Evolutionary conservation across 2,888 invertebrate genomes (phyloP), one percentile per base, ranked within the genome.

Genomic region (Limnephilus auricula): DNA sequence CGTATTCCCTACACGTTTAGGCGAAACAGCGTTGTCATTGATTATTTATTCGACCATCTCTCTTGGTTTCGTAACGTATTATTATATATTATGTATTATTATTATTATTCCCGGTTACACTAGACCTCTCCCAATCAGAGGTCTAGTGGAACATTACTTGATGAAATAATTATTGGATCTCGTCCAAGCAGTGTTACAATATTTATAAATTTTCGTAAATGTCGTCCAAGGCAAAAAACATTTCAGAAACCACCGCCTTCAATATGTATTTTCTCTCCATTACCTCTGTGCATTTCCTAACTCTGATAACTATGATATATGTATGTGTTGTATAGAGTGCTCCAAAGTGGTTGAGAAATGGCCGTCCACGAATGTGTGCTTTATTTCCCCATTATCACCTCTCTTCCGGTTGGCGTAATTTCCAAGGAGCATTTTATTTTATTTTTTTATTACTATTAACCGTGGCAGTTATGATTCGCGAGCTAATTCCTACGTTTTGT

Each of bases 361-460:
- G 80, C 80, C 15, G 30, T 80, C 31, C 32, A 30, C 18, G 32
- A 30, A 80, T 80, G 80, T 80, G 80, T 31, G 31, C 0, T 5
- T 25, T 25, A 25, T 65, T 65, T 65, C 65, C 65, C 65, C 65
- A 65, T 65, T 65, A 65, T 65, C 82, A 37, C 82, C 34, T 25
- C 15, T 37, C 82, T 82, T 82, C 82, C 82, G 82, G 34, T 82
- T 82, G 82, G 31, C 34, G 82, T 82, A 82, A 82, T 82, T 82
- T 82, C 9, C 32, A 82, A 34, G 25, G 82, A 34, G 82, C 18
- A 34, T 82, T 82, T 82, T 32, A 25, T 82, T 80, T 82, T 25
- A 32, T 37, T 34, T 2, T 50, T 50, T 82, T 82, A 18, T 82
- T 82, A 82, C 18, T 32, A 18, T 65, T 65, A 65, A 65, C 65